phyloP scores from a whole-genome alignment of 2,888 invertebrate genomes.

The Odiellus spinosus region DNA sequence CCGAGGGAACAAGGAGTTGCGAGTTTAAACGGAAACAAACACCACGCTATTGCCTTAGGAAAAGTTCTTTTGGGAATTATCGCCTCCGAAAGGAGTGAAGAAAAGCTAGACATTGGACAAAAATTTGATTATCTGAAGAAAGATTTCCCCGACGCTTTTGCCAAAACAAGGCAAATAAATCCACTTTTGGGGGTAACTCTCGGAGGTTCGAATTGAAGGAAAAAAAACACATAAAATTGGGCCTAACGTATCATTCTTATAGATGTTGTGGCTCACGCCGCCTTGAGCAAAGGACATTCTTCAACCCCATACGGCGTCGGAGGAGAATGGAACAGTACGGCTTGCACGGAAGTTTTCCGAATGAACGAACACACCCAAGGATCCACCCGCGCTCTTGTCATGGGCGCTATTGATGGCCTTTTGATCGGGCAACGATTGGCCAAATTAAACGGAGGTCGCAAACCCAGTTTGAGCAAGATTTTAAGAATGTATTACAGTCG shows the following conservation, averaged over 20 bases:
- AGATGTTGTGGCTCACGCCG: too few species aligned
- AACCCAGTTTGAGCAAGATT: slow-evolving; percentile 13
- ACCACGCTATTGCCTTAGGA: slow-evolving; percentile 15
- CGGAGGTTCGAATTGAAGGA: slow-evolving; percentile 5
- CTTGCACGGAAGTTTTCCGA: slow-evolving; percentile 8
- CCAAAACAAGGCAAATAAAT: slow-evolving; percentile 3
- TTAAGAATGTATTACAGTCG: slow-evolving; percentile 16
- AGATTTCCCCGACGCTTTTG: not conserved
- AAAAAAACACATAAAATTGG: too few species aligned
- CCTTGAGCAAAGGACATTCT: not conserved
- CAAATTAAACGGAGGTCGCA: too few species aligned
- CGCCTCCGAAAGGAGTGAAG: slow-evolving; percentile 1
- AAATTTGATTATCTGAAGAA: not conserved
- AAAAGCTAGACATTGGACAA: not conserved
- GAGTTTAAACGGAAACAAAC: slow-evolving; percentile 10
- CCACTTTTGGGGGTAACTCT: slow-evolving; percentile 15
- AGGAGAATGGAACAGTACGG: slow-evolving; percentile 6
- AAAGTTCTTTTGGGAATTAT: slow-evolving; percentile 16
- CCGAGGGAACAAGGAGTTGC: slow-evolving; percentile 17
- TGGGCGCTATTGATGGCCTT: slow-evolving; percentile 12
- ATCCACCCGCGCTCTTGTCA: not conserved
- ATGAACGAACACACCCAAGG: not conserved
- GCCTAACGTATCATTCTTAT: too few species aligned
- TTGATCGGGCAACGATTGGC: slow-evolving; percentile 5
- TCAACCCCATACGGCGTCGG: slow-evolving; percentile 1